Evolutionary conservation across 2,797 vertebrate species (phyloP).

Genomic region (Gadopsis marmoratus): DNA sequence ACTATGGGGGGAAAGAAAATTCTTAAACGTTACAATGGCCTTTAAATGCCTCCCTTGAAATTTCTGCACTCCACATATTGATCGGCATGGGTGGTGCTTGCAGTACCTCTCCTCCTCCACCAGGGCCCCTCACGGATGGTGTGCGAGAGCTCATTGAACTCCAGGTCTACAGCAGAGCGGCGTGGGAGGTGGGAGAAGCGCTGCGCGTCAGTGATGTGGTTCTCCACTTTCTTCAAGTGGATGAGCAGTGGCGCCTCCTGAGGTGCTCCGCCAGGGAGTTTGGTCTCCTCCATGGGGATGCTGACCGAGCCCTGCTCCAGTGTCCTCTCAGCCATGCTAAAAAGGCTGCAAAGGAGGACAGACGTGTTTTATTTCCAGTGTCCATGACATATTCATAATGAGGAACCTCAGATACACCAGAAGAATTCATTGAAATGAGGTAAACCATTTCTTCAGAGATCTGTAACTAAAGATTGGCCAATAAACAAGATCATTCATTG

Average conservation of each 20-base stretch:
- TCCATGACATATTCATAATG: neutral
- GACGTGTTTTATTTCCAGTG: neutral
- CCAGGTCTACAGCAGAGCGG: slow-evolving; percentile 94
- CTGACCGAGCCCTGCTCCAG: slow-evolving; percentile 86
- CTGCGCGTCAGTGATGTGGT: slow-evolving; percentile 98
- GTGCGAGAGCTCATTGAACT: slow-evolving; percentile 96
- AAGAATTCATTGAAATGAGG: neutral
- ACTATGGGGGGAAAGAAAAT: neutral
- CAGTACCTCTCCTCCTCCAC: slow-evolving; percentile 95
- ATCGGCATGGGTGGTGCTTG: slow-evolving; percentile 54
- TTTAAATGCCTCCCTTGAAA: slow-evolving; percentile 48
- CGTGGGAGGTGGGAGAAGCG: slow-evolving; percentile 97
- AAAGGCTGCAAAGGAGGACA: slow-evolving; percentile 67
- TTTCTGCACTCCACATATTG: slow-evolving; percentile 57
- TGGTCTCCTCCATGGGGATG: slow-evolving; percentile 94
- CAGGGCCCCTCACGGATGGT: slow-evolving; percentile 96
- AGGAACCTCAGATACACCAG: neutral
- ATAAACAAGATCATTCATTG: neutral
- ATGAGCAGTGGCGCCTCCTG: slow-evolving; percentile 91
- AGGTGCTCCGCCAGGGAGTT: slow-evolving; percentile 81
- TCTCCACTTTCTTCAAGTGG: slow-evolving; percentile 99
- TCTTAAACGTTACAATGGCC: slow-evolving; percentile 47
- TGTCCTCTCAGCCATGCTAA: slow-evolving; percentile 92
- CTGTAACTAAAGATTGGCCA: neutral
- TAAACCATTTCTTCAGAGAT: neutral